Base-by-base conservation (phyloP, 2,888 invertebrate genomes). In the Pelosia muscerda region DNA sequence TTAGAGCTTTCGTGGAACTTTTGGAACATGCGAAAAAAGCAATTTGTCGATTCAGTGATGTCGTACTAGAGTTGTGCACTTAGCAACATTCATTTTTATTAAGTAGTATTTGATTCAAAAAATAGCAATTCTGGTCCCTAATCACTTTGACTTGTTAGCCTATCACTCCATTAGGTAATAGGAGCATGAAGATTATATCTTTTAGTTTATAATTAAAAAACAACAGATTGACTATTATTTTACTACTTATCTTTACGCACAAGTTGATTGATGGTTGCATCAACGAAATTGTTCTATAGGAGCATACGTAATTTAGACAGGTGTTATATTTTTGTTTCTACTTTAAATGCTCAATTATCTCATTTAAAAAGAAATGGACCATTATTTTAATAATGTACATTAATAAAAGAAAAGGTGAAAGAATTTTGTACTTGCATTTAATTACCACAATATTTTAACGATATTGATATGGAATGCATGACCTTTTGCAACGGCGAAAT, bases 401-500 rank as follows among this genome's bases (percentile, higher is more conserved):
- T 49, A 64, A 77, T 49, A 64, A 77, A 68, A 75, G 38, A 68
- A 71, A 72, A 69, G 64, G 60, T 66, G 60, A 63, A 56, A 57
- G 2, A 15, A 25, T 56, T 56, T 62, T 9, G 49, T 54, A 62
- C 9, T 58, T 56, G 61, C 55, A 58, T 68, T 54, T 68, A 76
- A 69, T 67, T 63, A 59, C 49, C 38, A 61, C 59, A 57, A 71
- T 77, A 68, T 72, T 78, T 74, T 71, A 79, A 64, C 54, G 54
- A 66, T 22, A 61, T 75, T 62, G 49, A 57, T 58, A 69, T 54
- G 58, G 19, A 59, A 70, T 28, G 61, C 28, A 71, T 77, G 69
- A 81, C 75, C 73, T 76, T 81, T 80, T 58, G 66, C 42, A 66
- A 70, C 61, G 58, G 58, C 69, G 59, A 74, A 75, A 78, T 74